phyloP scores from a whole-genome alignment of 2,888 invertebrate species.

The Lasius fuliginosus region DNA sequence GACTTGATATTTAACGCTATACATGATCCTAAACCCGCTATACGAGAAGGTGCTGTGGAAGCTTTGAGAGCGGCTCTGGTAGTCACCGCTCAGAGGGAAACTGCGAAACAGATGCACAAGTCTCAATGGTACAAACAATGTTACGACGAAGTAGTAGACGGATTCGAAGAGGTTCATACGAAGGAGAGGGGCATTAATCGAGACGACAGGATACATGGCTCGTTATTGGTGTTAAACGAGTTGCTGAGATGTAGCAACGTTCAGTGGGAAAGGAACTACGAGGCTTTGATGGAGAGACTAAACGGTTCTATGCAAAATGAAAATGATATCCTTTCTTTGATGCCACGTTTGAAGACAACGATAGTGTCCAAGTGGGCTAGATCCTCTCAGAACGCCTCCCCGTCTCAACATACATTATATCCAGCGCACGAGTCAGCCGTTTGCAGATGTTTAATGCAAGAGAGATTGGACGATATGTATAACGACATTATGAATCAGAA shows the following conservation, averaged over 20 bases:
- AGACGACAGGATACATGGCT: conserved; percentile 97
- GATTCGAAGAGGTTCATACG: conserved; percentile 90
- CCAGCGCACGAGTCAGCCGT: conserved; percentile 94
- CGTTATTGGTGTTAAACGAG: conserved; percentile 97
- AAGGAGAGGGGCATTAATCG: conserved; percentile 93
- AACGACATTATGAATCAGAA: conserved; percentile 93
- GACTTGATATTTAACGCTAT: conserved; percentile 97
- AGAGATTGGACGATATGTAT: conserved; percentile 94
- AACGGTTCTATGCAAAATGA: conserved; percentile 84
- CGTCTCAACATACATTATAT: conserved; percentile 79
- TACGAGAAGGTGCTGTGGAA: conserved; percentile 97
- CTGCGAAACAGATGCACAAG: conserved; percentile 96
- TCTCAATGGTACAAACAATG: conserved; percentile 97
- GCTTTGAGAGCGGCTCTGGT: conserved; percentile 98
- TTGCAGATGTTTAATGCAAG: conserved; percentile 93
- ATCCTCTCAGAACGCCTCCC: conserved; percentile 77
- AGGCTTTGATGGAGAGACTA: conserved; percentile 90
- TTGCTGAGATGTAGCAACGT: conserved; percentile 96
- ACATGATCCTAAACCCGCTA: conserved; percentile 95
- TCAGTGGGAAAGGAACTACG: conserved; percentile 94
- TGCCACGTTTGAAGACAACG: conserved; percentile 88
- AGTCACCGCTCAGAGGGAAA: conserved; percentile 98
- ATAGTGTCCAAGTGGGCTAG: conserved; percentile 87
- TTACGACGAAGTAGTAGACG: conserved; percentile 95
- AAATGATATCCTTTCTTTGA: conserved; percentile 88